A percentile compares a stretch with the other conserved stretches of the same genome.
phyloP scores from a whole-genome alignment of 2,888 invertebrate species.

The Elegia similella region DNA sequence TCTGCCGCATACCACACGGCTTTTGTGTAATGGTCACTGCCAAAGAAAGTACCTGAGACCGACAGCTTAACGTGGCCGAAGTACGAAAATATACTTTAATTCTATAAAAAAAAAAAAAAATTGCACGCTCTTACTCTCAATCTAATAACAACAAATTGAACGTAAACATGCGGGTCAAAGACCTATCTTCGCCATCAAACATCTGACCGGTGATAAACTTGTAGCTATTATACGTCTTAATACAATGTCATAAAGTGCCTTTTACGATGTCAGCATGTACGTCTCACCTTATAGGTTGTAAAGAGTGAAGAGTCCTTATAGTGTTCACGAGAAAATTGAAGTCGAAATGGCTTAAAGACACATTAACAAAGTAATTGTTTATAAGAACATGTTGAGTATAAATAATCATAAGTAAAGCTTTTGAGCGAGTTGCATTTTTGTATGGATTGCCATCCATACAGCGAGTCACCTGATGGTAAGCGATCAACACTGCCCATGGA shows the following conservation, averaged over 20 bases:
- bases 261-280: not conserved
- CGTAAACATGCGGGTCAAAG: not conserved
- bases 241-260: not conserved
- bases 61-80: too few species aligned
- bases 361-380: not conserved
- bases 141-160: not conserved
- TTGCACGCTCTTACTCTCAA: not conserved
- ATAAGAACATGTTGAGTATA: not conserved
- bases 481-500: too few species aligned
- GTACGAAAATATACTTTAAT: too few species aligned
- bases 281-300: not conserved
- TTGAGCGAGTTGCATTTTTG: too few species aligned
- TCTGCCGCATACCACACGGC: too few species aligned
- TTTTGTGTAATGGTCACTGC: too few species aligned
- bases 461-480: too few species aligned
- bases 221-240: not conserved
- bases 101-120: too few species aligned
- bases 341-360: conserved; percentile 1
- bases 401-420: not conserved
- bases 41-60: too few species aligned
- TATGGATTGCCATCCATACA: too few species aligned
- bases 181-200: not conserved
- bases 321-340: not conserved
- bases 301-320: conserved; percentile 2
- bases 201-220: conserved; percentile 1